phyloP scores from a whole-genome alignment of 2,888 invertebrate genomes.

The Lasioglossum oenotherae region DNA sequence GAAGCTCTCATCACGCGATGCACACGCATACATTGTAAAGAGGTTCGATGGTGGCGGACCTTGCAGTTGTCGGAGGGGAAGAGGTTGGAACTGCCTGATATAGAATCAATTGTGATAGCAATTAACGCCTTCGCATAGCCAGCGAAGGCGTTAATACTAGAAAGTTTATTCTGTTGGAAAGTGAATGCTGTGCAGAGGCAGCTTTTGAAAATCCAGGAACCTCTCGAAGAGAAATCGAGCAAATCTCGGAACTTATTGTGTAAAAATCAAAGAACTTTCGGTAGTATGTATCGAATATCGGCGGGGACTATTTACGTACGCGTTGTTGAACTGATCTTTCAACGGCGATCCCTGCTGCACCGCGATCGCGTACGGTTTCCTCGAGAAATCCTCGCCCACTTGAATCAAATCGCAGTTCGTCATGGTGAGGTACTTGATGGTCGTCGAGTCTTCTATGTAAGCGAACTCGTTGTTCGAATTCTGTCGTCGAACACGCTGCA shows the following conservation, averaged over 20 bases:
- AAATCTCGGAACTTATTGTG: neutral
- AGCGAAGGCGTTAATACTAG: neutral
- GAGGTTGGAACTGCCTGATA: too few relatives aligned
- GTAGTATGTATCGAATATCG: too few relatives aligned
- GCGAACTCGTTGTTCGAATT: slow-evolving; percentile 95
- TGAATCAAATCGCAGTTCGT: slow-evolving; percentile 95
- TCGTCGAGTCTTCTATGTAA: slow-evolving; percentile 97
- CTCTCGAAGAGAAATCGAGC: neutral
- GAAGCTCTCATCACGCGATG: too few relatives aligned
- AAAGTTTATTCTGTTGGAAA: neutral
- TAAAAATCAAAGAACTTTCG: too few relatives aligned
- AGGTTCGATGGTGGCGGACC: too few relatives aligned
- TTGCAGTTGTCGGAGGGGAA: too few relatives aligned
- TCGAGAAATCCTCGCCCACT: slow-evolving; percentile 98
- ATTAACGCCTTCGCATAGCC: neutral
- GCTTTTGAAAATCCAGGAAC: neutral
- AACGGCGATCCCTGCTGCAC: slow-evolving; percentile 98
- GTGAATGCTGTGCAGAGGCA: neutral
- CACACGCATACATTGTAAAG: too few relatives aligned
- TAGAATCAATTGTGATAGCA: neutral
- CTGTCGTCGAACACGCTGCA: slow-evolving; percentile 88
- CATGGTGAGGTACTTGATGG: slow-evolving; percentile 92
- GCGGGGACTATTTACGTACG: slow-evolving; percentile 87
- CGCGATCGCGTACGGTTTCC: slow-evolving; percentile 98
- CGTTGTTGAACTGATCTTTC: slow-evolving; percentile 97